phyloP scores from a whole-genome alignment of 2,113 vertebrate genomes.

The Pseudopodoces humilis region DNA sequence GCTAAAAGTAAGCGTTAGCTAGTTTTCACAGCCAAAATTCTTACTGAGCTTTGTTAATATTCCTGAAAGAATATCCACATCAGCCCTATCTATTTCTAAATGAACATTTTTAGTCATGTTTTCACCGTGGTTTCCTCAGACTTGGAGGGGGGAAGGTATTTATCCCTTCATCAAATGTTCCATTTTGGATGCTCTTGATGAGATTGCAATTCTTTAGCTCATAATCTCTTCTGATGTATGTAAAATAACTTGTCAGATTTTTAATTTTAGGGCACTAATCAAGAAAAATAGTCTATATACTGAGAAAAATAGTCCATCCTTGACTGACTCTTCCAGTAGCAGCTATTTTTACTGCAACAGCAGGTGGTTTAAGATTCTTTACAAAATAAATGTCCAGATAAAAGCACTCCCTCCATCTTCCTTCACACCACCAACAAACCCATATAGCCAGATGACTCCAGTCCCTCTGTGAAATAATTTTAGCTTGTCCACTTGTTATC shows the following conservation, averaged over 20 bases:
- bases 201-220: background rate
- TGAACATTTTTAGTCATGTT: background rate
- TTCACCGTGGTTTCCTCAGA: background rate
- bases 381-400: background rate
- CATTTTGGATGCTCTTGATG: background rate
- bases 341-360: background rate
- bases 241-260: background rate
- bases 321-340: background rate
- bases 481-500: conserved; percentile 43
- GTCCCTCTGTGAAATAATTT: conserved; percentile 41
- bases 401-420: background rate
- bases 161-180: background rate
- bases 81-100: background rate
- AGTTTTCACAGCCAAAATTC: background rate
- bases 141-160: background rate
- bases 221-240: background rate
- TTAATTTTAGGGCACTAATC: background rate
- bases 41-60: background rate
- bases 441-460: background rate
- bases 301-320: background rate
- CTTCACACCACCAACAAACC: background rate
- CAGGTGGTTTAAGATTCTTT: background rate
- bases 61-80: background rate
- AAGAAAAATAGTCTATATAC: background rate
- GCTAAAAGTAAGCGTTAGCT: background rate